Percentiles rank a stretch among this genome's conserved stretches.
These are phyloP conservation scores for Chloroceryle amazona DNA, from an alignment of 2,797 vertebrate species.

Conservation along the genomic window DNA sequence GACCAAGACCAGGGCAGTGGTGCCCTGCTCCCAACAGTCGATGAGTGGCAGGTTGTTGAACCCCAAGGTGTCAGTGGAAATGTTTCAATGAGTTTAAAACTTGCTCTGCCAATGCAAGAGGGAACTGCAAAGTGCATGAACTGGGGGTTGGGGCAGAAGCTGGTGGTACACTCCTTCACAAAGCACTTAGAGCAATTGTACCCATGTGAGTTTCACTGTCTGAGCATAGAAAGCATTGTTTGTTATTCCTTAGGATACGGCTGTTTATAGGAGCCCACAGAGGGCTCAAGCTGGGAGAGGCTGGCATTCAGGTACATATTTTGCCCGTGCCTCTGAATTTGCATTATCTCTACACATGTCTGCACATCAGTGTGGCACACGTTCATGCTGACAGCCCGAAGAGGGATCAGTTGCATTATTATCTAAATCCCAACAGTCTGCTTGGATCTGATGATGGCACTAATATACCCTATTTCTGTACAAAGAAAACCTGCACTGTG, in stretches of 20 bases:
- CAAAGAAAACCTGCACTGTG: background rate
- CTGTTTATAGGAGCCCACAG: background rate
- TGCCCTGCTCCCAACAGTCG: rapidly evolving
- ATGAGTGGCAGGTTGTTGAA: background rate
- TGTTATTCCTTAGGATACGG: rapidly evolving
- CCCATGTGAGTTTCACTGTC: background rate
- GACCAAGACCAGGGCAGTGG: rapidly evolving
- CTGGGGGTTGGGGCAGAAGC: background rate
- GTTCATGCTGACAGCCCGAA: background rate
- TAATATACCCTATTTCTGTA: background rate
- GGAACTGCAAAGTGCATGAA: background rate
- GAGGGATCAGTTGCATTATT: slow-evolving; percentile 15
- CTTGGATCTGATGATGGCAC: background rate
- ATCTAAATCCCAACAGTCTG: slow-evolving; percentile 14
- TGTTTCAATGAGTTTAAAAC: background rate
- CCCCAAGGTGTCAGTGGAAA: background rate
- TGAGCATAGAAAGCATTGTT: background rate
- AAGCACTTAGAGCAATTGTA: background rate
- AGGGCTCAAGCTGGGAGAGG: background rate
- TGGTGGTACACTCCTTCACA: background rate
- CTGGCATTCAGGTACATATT: background rate
- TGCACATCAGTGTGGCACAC: background rate
- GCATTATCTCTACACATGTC: background rate
- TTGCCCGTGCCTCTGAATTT: background rate
- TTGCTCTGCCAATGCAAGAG: background rate